A percentile compares a stretch with the other conserved stretches of the same genome.
These are phyloP conservation scores for Triplophysa bombifrons DNA, from an alignment of 2,797 vertebrate genomes.

Conservation along the genomic window DNA sequence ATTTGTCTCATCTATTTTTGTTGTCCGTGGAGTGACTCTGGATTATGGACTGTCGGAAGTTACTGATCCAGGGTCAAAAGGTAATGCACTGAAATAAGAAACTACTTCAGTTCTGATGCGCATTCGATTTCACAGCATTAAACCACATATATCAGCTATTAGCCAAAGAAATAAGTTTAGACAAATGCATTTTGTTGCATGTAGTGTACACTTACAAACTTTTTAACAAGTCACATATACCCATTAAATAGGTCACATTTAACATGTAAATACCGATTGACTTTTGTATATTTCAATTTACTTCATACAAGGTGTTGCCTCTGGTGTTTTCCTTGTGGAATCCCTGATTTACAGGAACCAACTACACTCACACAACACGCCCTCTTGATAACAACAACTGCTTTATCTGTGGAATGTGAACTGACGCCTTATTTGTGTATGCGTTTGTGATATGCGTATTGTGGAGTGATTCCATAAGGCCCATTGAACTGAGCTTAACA, in stretches of 20 bases:
- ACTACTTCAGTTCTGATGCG: slow-evolving; percentile 14
- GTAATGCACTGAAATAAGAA: slow-evolving; percentile 12
- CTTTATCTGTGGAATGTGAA: slow-evolving; percentile 39
- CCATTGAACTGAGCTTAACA: slow-evolving; percentile 30
- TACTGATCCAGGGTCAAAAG: slow-evolving; percentile 46
- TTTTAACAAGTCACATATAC: too few species aligned
- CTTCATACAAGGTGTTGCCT: background rate
- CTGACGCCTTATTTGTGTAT: slow-evolving; percentile 8
- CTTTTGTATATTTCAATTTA: background rate
- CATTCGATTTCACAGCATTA: background rate
- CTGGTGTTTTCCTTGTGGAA: background rate
- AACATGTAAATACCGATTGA: too few species aligned
- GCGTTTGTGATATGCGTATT: slow-evolving; percentile 3
- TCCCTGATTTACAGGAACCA: background rate
- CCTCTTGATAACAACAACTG: background rate
- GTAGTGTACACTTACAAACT: background rate
- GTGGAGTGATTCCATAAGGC: slow-evolving; percentile 6
- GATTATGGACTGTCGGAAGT: slow-evolving; percentile 47
- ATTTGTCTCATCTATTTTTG: slow-evolving; percentile 38
- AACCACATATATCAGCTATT: background rate
- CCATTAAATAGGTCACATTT: too few species aligned
- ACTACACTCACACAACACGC: background rate
- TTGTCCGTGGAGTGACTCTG: slow-evolving; percentile 31
- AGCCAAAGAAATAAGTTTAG: background rate
- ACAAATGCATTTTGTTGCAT: background rate